Evolutionary conservation across 2,113 vertebrate species (phyloP).

Genomic region (Fukomys damarensis): DNA sequence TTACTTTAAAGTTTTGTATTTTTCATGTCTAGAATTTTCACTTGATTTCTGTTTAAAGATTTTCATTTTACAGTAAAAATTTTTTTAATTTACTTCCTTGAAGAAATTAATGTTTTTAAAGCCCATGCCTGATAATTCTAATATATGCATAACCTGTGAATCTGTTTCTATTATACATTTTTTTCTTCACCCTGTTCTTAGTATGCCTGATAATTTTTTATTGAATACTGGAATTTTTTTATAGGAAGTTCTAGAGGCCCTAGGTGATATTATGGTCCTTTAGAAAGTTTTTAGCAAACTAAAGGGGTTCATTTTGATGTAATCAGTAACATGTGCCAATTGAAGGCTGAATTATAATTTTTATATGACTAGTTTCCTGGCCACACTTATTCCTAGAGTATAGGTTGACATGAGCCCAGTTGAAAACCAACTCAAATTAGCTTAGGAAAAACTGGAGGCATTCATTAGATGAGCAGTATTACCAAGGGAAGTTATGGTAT

Average conservation of each 20-base stretch:
- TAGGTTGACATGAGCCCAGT: not conserved
- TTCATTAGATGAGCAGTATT: not conserved
- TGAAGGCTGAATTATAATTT: not conserved
- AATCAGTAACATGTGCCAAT: not conserved
- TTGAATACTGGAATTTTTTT: not conserved
- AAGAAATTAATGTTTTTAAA: slow-evolving; percentile 25
- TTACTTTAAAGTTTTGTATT: not conserved
- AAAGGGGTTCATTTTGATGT: not conserved
- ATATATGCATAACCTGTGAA: not conserved
- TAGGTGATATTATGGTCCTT: not conserved
- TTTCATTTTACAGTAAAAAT: not conserved
- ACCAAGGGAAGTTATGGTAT: not conserved
- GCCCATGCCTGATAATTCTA: not conserved
- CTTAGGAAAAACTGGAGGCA: not conserved
- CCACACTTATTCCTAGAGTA: not conserved
- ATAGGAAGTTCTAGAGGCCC: not conserved
- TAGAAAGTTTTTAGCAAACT: not conserved
- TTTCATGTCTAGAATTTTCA: slow-evolving; percentile 33
- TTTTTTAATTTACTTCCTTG: slow-evolving; percentile 34
- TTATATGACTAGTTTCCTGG: not conserved
- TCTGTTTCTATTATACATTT: slow-evolving; percentile 1
- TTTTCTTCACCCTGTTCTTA: not conserved
- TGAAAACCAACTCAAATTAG: not conserved
- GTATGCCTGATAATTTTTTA: not conserved
- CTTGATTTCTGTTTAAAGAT: not conserved